Base-by-base conservation (phyloP, 2,888 invertebrate genomes). In the Lasioglossum calceatum region DNA sequence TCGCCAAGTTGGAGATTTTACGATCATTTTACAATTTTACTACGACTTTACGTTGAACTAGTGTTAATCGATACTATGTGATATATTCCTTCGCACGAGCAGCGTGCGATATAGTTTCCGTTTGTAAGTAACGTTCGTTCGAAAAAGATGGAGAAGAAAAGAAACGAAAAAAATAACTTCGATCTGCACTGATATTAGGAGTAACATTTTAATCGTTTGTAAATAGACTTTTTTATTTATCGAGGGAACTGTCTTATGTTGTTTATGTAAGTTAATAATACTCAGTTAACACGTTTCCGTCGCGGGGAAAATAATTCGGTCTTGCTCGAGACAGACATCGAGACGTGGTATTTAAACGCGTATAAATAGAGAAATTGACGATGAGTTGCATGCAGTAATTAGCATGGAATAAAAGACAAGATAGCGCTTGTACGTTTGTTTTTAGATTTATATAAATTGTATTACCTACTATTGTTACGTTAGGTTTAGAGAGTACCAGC, bases 401-500 rank as follows among this genome's bases (percentile, higher is more conserved):
- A 81, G 64, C 61, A 85, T 72, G 70, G 77, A 80, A 50, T 79
- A 87, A 82, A 85, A 85, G 79, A 82, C 81, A 88, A 70, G 19
- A 64, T 70, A 75, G 74, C 44, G 64, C 70, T 79, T 76, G 76
- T 67, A 77, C 2, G n/a, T 77, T 61, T 47, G n/a, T 75, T 75
- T 76, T 76, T 84, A 84, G 61, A 54, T 72, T 81, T 81, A 75
- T 70, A 77, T 70, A 77, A 71, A 71, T 44, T 77, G 27, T 39
- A 50, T 58, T 58, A 42, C 64, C 19, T 23, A 36, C 14, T 19
- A 64, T 32, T 23, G 79, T 70, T 82, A 23, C 32, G 74, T 67
- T 82, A 82, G 50, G 36, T 73, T 82, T 67, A 70, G 71, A 44
- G 16, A 44, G 64, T 64, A n/a, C 36, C 19, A n/a, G 4, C 75